These are phyloP conservation scores for Formica selysi DNA, from an alignment of 1,140 invertebrate species.

Conservation along the genomic window DNA sequence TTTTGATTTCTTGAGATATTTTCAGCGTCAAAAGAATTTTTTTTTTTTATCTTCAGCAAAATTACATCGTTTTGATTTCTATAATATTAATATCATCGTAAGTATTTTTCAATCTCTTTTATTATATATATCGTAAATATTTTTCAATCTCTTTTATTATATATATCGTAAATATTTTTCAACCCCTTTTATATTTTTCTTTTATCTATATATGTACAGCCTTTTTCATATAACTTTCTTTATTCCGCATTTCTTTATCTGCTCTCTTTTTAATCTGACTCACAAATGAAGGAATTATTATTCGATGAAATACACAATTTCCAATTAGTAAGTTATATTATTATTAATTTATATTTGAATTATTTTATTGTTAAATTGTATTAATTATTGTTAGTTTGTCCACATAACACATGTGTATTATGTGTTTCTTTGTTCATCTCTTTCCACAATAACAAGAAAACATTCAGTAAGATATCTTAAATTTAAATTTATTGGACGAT, in stretches of 20 bases:
- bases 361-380: background rate
- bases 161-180: too few species aligned
- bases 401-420: background rate
- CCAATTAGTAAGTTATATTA: background rate
- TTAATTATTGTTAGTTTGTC: background rate
- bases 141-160: too few species aligned
- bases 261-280: slow-evolving; percentile 4
- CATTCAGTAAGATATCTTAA: background rate
- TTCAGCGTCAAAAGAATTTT: background rate
- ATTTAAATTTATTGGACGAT: background rate
- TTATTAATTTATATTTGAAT: background rate
- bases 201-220: background rate
- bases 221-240: slow-evolving; percentile 5
- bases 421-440: background rate
- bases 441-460: background rate
- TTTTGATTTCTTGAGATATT: background rate
- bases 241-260: background rate
- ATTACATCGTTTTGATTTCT: background rate
- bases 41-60: background rate
- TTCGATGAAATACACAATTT: background rate
- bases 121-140: too few species aligned
- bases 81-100: background rate
- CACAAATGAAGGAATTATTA: background rate
- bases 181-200: background rate
- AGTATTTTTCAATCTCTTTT: too few species aligned